These are phyloP conservation scores for Colletes gigas DNA, from an alignment of 1,140 invertebrate species.

Conservation along the genomic window DNA sequence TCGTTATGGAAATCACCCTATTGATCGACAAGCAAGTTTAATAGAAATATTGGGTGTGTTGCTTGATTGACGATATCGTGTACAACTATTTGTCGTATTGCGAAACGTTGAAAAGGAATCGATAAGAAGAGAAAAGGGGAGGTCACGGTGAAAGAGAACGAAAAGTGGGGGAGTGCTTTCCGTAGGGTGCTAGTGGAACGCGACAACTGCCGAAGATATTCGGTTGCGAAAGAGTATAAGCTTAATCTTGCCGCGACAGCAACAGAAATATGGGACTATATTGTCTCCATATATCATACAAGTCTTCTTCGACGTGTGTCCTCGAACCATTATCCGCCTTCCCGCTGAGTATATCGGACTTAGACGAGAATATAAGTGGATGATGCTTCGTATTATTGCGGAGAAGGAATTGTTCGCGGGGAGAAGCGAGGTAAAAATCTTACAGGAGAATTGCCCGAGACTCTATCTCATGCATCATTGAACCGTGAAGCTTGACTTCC, in stretches of 20 bases:
- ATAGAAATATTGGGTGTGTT: no score
- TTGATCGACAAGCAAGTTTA: no score
- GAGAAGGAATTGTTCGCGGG: not conserved
- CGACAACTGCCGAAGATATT: slow-evolving; percentile 72
- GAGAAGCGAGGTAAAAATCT: not conserved
- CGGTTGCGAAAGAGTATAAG: slow-evolving; percentile 65
- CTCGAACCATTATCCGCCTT: slow-evolving; percentile 35
- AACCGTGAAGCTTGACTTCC: not conserved
- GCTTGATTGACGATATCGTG: not conserved
- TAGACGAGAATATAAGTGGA: slow-evolving; percentile 29
- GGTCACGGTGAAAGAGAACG: not conserved
- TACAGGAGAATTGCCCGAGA: not conserved
- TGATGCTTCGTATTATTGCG: slow-evolving; percentile 8
- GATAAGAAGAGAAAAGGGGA: not conserved
- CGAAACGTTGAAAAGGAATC: not conserved
- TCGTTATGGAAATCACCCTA: no score
- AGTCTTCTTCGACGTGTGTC: slow-evolving; percentile 54
- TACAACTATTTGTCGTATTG: slow-evolving; percentile 65
- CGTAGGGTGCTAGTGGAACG: slow-evolving; percentile 55
- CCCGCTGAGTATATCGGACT: slow-evolving; percentile 18
- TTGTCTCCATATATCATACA: slow-evolving; percentile 70
- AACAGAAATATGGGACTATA: slow-evolving; percentile 70
- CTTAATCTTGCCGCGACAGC: slow-evolving; percentile 68
- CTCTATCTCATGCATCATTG: not conserved
- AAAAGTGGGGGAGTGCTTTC: slow-evolving; percentile 20